phyloP scores from a whole-genome alignment of 2,113 vertebrate genomes.

The Anhinga anhinga region DNA sequence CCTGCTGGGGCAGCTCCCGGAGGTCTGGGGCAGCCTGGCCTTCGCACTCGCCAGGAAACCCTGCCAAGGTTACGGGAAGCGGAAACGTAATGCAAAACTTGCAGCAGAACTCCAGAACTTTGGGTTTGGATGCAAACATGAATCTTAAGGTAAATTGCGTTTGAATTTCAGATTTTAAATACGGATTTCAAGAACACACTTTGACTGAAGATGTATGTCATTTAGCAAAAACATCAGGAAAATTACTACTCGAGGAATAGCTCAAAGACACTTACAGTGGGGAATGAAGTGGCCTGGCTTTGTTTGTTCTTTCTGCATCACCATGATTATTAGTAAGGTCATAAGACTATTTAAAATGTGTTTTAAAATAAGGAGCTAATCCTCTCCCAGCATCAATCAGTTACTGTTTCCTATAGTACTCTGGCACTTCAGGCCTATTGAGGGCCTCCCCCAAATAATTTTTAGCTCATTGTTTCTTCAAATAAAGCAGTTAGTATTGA shows the following conservation, averaged over 20 bases:
- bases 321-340: neutral
- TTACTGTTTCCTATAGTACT: neutral
- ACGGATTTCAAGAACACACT: neutral
- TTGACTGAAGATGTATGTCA: neutral
- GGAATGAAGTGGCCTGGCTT: neutral
- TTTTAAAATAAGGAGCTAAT: neutral
- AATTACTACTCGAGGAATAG: neutral
- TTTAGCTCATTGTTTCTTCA: neutral
- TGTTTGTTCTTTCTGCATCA: neutral
- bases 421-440: neutral
- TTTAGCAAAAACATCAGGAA: neutral
- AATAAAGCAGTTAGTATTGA: neutral
- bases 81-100: neutral
- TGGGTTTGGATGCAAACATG: neutral
- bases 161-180: neutral
- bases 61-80: neutral
- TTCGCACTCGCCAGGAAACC: fast-evolving
- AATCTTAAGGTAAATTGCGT: neutral
- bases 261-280: neutral
- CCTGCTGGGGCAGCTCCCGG: neutral
- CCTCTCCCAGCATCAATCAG: neutral
- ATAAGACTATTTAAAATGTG: neutral
- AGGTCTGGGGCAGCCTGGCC: neutral
- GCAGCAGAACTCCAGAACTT: neutral
- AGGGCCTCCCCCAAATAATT: neutral